Conservation (phyloP, 37 sponge, comb jelly and placozoan genomes). For the Diacarnus erythraeanus region DNA sequence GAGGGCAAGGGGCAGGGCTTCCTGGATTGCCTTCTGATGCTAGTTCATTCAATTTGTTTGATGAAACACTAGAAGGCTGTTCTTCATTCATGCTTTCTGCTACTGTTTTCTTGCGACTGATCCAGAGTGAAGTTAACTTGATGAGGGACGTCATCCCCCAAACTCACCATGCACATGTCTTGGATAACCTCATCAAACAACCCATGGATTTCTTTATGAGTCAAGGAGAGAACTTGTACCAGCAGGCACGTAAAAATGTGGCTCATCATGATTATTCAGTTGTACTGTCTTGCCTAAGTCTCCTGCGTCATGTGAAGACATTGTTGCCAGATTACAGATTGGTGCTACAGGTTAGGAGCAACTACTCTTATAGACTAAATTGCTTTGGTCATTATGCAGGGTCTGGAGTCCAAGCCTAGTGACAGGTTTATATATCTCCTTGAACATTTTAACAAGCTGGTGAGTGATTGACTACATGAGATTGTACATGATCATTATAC, state of each 20-base stretch:
- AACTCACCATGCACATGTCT: conserved; percentile 58
- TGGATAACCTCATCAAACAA: conserved; percentile 55
- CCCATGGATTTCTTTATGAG: conserved; percentile 74
- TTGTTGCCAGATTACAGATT: conserved; percentile 60
- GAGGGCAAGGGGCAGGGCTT: neutral
- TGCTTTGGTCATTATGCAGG: conserved; percentile 7
- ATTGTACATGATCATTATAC: conserved; percentile 2
- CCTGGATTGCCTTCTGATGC: neutral
- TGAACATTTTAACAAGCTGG: conserved; percentile 46
- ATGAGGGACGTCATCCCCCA: conserved; percentile 77
- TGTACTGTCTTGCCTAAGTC: conserved; percentile 53
- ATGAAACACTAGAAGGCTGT: conserved; percentile 48
- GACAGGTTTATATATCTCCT: conserved; percentile 34
- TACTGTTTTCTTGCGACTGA: conserved; percentile 45
- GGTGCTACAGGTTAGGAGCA: conserved; percentile 17
- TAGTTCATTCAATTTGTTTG: neutral
- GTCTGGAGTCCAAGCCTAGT: conserved; percentile 26
- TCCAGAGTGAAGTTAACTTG: conserved; percentile 75
- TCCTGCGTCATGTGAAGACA: conserved; percentile 49
- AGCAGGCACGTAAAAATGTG: conserved; percentile 49
- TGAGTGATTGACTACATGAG: conserved; percentile 13
- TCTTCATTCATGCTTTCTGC: conserved; percentile 15
- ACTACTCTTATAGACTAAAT: too few relatives aligned
- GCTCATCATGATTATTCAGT: conserved; percentile 42
- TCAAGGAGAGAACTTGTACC: conserved; percentile 61